Conservation (phyloP, 2,888 invertebrate genomes). For the Villa cingulata region DNA sequence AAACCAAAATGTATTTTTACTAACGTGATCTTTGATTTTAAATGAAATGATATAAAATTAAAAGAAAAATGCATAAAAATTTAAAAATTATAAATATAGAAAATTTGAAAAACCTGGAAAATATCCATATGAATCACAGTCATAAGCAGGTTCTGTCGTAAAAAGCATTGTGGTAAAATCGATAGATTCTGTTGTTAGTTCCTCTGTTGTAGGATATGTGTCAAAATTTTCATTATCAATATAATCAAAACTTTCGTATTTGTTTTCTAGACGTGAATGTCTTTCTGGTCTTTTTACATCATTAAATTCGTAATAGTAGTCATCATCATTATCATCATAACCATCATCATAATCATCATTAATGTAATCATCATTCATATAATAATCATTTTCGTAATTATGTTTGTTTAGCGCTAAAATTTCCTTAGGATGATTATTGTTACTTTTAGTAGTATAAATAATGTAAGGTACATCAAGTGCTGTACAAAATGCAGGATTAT, state of each 20-base stretch:
- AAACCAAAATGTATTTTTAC: slow-evolving; percentile 15
- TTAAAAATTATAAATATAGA: not conserved
- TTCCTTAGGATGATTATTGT: not conserved
- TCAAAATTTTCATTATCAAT: not conserved
- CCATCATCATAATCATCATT: not conserved
- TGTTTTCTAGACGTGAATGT: not conserved
- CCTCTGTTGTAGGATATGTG: not conserved
- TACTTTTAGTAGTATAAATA: not conserved
- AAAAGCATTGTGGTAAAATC: slow-evolving; percentile 5
- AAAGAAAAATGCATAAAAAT: not conserved
- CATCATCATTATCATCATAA: not conserved
- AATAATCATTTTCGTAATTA: too few species aligned
- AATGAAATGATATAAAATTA: not conserved
- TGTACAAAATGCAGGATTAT: slow-evolving; percentile 18
- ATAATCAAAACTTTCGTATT: not conserved
- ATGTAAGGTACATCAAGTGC: slow-evolving; percentile 11
- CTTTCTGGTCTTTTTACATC: not conserved
- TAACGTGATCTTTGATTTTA: slow-evolving; percentile 2
- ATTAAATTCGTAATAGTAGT: too few species aligned
- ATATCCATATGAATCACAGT: slow-evolving; percentile 16
- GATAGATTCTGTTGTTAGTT: not conserved
- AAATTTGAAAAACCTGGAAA: slow-evolving; percentile 12
- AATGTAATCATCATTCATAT: not conserved
- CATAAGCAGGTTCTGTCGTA: slow-evolving; percentile 6
- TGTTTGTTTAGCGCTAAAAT: not conserved